These are phyloP conservation scores for Dynastes maya DNA, from an alignment of 2,888 invertebrate genomes.

Conservation along the genomic window DNA sequence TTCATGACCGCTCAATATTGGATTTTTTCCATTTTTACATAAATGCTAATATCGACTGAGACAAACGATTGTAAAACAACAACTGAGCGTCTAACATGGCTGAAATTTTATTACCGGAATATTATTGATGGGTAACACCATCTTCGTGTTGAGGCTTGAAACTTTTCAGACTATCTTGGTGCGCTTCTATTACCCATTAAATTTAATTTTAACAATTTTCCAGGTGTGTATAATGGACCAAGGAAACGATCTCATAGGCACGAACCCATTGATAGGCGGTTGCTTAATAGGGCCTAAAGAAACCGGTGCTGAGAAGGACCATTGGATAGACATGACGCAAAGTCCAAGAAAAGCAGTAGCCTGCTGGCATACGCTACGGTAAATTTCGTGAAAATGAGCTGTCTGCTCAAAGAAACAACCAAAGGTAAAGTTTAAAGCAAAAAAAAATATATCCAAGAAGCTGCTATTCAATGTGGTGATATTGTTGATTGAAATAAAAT, in stretches of 20 bases:
- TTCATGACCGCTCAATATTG: too few species aligned
- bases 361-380: conserved; percentile 91
- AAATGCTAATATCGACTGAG: too few species aligned
- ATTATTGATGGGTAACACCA: too few species aligned
- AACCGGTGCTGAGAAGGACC: conserved; percentile 81
- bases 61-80: too few species aligned
- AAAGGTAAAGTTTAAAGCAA: conserved; percentile 1
- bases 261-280: conserved; percentile 78
- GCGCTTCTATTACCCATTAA: background rate
- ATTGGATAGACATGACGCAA: conserved; percentile 92
- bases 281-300: conserved; percentile 83
- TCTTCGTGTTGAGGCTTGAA: too few species aligned
- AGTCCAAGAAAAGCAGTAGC: conserved; percentile 90
- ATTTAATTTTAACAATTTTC: conserved; percentile 44
- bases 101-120: too few species aligned
- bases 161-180: too few species aligned
- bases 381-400: conserved; percentile 61
- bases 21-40: too few species aligned
- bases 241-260: conserved; percentile 77
- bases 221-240: conserved; percentile 76
- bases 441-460: background rate
- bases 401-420: conserved; percentile 54
- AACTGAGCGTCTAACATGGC: too few species aligned
- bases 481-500: conserved; percentile 10
- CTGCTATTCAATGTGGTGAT: background rate